These are phyloP conservation scores for Brachionus rotundiformis DNA, from an alignment of 1,140 invertebrate species.

Conservation along the genomic window DNA sequence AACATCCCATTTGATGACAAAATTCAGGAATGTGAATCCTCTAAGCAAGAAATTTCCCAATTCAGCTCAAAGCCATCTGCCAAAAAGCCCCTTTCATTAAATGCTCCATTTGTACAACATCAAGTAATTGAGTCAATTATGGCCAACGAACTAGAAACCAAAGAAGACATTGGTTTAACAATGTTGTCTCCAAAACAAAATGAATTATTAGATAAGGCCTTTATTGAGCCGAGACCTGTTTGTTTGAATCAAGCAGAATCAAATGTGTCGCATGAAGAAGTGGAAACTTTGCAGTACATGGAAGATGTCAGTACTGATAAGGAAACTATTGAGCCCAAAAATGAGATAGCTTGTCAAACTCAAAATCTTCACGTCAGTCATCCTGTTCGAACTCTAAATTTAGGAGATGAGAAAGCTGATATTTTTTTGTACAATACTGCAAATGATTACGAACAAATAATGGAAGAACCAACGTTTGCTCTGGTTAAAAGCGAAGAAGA, in stretches of 20 bases:
- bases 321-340: background rate
- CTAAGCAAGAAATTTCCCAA: background rate
- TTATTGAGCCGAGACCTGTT: background rate
- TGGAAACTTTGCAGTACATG: background rate
- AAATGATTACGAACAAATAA: background rate
- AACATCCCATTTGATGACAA: background rate
- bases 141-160: background rate
- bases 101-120: background rate
- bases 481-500: background rate
- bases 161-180: background rate
- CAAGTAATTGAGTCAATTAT: background rate
- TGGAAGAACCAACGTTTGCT: background rate
- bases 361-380: background rate
- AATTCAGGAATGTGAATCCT: background rate
- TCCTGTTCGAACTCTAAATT: background rate
- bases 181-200: background rate
- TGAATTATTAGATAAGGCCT: background rate
- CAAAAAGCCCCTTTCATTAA: background rate
- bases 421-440: background rate
- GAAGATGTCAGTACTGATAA: background rate
- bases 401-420: background rate
- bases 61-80: background rate
- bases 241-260: slow-evolving; percentile 10
- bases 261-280: background rate
- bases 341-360: background rate